Evolutionary conservation across 2,113 vertebrate species (phyloP), one percentile per base, ranked within the genome.

Genomic region (Carettochelys insculpta): DNA sequence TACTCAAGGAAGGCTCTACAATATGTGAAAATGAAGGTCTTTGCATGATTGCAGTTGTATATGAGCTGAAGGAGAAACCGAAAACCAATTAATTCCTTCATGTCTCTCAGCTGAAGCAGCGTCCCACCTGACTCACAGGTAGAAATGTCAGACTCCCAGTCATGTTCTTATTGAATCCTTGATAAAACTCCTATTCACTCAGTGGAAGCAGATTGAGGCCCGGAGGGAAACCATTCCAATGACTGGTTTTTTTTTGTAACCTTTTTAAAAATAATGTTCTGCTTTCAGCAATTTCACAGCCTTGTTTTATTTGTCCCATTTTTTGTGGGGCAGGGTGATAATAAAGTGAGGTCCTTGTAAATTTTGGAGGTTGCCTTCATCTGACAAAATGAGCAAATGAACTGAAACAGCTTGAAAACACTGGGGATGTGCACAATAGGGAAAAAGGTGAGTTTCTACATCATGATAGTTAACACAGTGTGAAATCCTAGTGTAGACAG

Each of bases 21-120:
- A 22, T 75, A 11, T 45, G 25, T 75, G 25, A 75, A 25, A 38
- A 19, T 38, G 19, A 68, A 45, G 6, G 22, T 41, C 56, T 29
- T 45, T 20, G 17, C 11, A 0, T 56, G 17, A 29, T 52, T 24
- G 27, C 68, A 81, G 83, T 78, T 0, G 0, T 41, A 25, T 8
- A 24, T 75, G 41, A 22, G 71, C 41, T 75, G 71, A 75, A 75
- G 71, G 22, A 45, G 41, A 92, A 92, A 81, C 27, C n/a, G 27
- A 80, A 91, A 27, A 2, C 0, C n/a, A 54, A 27, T 43, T 5
- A 75, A 16, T 25, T 75, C 38, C 6, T 45, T 45, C 61, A 82
- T 65, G 48, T 38, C 45, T 65, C 27, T 82, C n/a, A 29, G 45
- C 34, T 48, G 45, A 24, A 10, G 43, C 34, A 22, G 34, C 8